phyloP scores from a whole-genome alignment of 2,113 vertebrate genomes.

The Cephalopholis sonnerati region DNA sequence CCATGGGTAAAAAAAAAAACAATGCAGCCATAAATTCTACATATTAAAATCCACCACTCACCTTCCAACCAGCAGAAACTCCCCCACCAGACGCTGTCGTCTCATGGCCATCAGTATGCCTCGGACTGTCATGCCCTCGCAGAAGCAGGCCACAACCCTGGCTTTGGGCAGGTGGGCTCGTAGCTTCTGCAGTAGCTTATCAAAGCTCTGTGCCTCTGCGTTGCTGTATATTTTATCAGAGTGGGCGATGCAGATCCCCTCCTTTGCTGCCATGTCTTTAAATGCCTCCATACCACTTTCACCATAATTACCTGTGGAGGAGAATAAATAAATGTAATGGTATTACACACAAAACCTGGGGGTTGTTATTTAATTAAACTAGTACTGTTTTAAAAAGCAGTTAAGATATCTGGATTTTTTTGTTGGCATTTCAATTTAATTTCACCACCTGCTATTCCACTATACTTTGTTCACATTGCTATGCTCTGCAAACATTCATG shows the following conservation, averaged over 20 bases:
- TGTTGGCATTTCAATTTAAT: neutral
- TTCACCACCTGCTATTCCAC: neutral
- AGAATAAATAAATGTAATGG: neutral
- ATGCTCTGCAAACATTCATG: neutral
- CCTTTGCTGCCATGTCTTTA: conserved; percentile 97
- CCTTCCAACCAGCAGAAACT: conserved; percentile 97
- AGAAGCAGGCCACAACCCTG: conserved; percentile 97
- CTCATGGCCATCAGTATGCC: conserved; percentile 98
- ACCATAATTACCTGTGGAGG: conserved; percentile 93
- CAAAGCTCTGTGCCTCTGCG: conserved; percentile 94
- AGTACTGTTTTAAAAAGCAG: neutral
- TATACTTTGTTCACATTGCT: neutral
- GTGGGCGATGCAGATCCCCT: conserved; percentile 98
- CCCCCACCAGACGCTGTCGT: conserved; percentile 90
- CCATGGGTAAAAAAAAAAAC: neutral
- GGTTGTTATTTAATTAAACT: neutral
- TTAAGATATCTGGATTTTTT: neutral
- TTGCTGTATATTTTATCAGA: conserved; percentile 99
- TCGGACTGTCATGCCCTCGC: conserved; percentile 97
- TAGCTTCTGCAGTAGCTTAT: conserved; percentile 93
- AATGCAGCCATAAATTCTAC: neutral
- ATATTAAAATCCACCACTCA: conserved; percentile 76
- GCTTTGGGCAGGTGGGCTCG: conserved; percentile 95
- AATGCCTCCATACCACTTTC: conserved; percentile 99
- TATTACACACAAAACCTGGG: neutral